Base-by-base conservation (phyloP, 1,140 invertebrate genomes). In the Riptortus pedestris region DNA sequence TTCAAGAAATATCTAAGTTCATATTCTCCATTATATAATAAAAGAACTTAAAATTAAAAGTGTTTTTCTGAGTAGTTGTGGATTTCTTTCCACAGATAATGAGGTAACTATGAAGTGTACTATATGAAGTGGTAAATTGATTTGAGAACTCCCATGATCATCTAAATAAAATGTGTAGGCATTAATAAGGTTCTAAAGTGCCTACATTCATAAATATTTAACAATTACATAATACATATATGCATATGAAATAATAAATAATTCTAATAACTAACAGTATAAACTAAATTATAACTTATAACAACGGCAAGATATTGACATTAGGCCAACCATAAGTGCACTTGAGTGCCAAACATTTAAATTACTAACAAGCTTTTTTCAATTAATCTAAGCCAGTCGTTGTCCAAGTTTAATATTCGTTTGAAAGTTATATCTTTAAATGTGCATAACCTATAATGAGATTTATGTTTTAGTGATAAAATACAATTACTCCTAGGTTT, bases 231-330 rank as follows among this genome's bases (percentile, higher is more conserved):
- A 38, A 38, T 14, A 38, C 14, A 38, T 38, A 38, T 38, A 9
- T 55, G 26, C 12, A 3, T 27, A 22, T 26, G 3, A 26, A 55
- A 55, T 24, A 55, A 27, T 24, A 55, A 55, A 55, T 55, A 55
- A 24, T 24, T 24, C 51, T 55, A 55, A 55, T 14, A 55, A 55
- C 24, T 26, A 24, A 55, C 18, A 24, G 24, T 55, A 55, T 4
- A 55, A 18, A 18, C 24, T 24, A 18, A 24, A 16, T 55, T 14
- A 55, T 55, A 55, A 55, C 51, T 55, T 55, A 55, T 24, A 55
- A 55, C 51, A 55, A 55, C 51, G 51, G 51, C 51, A 55, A 55
- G 51, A 55, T 55, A 24, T 24, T 26, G 51, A 55, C 51, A 55
- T 55, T 24, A 55, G 51, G 51, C 24, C 22, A 55, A 26, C 22